These are phyloP conservation scores for Drosophila seguyi DNA, from an alignment of 1,140 invertebrate genomes.

Conservation along the genomic window DNA sequence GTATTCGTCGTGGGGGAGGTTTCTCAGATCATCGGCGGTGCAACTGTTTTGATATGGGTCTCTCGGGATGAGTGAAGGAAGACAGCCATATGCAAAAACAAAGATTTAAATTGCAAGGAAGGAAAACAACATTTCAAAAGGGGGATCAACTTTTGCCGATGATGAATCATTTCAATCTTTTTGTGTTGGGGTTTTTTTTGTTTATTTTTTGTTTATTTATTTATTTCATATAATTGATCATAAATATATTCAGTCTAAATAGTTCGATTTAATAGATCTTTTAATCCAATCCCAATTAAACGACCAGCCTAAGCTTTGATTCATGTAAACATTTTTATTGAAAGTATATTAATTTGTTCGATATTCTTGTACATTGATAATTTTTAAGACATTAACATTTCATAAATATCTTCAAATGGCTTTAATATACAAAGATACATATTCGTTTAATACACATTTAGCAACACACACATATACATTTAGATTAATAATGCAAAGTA, in stretches of 20 bases:
- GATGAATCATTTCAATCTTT: conserved; percentile 10
- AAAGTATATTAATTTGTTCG: conserved; percentile 63
- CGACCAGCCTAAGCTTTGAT: neutral
- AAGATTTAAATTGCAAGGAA: conserved; percentile 17
- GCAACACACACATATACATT: conserved; percentile 76
- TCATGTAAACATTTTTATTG: conserved; percentile 64
- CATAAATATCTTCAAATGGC: conserved; percentile 60
- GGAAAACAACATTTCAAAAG: conserved; percentile 2
- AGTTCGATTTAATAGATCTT: neutral
- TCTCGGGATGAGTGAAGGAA: conserved; percentile 16
- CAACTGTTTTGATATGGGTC: conserved; percentile 36
- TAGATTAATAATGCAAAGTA: conserved; percentile 50
- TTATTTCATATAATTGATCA: no score
- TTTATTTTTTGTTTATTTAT: no score
- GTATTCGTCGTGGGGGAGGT: conserved; percentile 61
- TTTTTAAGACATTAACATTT: conserved; percentile 62
- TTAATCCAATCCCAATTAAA: neutral
- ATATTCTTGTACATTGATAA: conserved; percentile 70
- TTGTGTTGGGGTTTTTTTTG: no score
- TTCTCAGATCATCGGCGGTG: conserved; percentile 40
- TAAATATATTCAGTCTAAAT: no score
- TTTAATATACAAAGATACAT: conserved; percentile 51
- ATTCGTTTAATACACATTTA: conserved; percentile 73
- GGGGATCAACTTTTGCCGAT: neutral
- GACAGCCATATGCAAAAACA: conserved; percentile 53